These are phyloP conservation scores for Diploptera punctata DNA, from an alignment of 2,888 invertebrate genomes.

Conservation along the genomic window DNA sequence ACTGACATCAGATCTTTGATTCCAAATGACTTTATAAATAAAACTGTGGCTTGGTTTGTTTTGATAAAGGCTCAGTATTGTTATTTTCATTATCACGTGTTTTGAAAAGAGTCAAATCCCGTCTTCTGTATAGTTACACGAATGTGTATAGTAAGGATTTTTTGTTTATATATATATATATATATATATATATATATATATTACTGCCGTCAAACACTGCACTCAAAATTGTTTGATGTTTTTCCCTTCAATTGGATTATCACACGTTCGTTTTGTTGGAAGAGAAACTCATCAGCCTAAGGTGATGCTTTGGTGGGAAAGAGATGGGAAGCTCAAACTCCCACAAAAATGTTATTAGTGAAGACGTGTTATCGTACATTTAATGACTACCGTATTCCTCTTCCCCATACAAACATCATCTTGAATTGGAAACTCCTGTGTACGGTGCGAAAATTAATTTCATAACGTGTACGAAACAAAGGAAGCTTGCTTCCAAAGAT, in stretches of 20 bases:
- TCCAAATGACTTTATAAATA: no score
- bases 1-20: no score
- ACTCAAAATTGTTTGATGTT: not conserved
- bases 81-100: constrained; percentile 4
- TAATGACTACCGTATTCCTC: not conserved
- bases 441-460: no score
- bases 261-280: not conserved
- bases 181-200: no score
- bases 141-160: not conserved
- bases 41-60: no score
- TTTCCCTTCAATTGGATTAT: not conserved
- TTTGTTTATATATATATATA: no score
- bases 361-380: not conserved
- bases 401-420: no score
- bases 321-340: not conserved
- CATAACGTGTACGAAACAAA: not conserved
- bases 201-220: not conserved
- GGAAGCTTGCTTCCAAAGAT: no score
- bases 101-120: not conserved
- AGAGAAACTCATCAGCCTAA: not conserved
- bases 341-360: not conserved
- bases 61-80: no score
- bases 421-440: no score
- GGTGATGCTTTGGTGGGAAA: constrained; percentile 6
- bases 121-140: not conserved